Percentiles rank a stretch among this genome's conserved stretches.
Evolutionary conservation across 2,888 invertebrate species (phyloP).

Genomic region (Tenthredo notha): DNA sequence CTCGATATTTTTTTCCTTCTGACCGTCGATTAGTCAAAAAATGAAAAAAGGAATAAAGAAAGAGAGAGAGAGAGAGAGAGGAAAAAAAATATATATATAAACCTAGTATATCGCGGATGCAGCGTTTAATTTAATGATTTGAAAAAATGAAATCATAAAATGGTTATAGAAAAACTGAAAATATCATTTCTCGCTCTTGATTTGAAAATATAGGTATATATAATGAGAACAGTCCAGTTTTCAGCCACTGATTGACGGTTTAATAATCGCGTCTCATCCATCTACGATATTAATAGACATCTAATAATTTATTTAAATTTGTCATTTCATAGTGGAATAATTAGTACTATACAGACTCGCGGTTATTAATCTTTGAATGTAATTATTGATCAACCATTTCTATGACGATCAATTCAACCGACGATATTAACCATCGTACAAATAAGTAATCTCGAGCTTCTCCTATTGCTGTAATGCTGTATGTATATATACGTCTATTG

Average conservation of each 20-base stretch:
- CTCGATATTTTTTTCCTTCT: slow-evolving; percentile 17
- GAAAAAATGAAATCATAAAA: background rate
- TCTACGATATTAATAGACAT: background rate
- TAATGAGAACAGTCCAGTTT: too few species aligned
- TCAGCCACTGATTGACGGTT: background rate
- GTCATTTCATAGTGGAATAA: background rate
- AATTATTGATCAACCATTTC: background rate
- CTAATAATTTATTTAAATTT: background rate
- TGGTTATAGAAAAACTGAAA: too few species aligned
- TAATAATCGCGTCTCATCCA: background rate
- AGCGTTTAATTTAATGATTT: background rate
- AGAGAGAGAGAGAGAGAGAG: background rate
- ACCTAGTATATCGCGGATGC: too few species aligned
- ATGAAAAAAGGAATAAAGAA: background rate
- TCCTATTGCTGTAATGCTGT: background rate
- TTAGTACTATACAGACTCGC: background rate
- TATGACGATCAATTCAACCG: background rate
- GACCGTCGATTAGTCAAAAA: slow-evolving; percentile 33
- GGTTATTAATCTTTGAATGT: background rate
- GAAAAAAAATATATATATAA: background rate
- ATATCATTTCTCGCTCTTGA: too few species aligned
- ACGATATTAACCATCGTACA: slow-evolving; percentile 33
- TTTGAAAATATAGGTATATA: too few species aligned
- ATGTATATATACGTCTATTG: background rate
- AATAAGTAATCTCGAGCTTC: slow-evolving; percentile 16